Evolutionary conservation across 2,888 invertebrate species (phyloP).

Genomic region (Rhagonycha fulva): DNA sequence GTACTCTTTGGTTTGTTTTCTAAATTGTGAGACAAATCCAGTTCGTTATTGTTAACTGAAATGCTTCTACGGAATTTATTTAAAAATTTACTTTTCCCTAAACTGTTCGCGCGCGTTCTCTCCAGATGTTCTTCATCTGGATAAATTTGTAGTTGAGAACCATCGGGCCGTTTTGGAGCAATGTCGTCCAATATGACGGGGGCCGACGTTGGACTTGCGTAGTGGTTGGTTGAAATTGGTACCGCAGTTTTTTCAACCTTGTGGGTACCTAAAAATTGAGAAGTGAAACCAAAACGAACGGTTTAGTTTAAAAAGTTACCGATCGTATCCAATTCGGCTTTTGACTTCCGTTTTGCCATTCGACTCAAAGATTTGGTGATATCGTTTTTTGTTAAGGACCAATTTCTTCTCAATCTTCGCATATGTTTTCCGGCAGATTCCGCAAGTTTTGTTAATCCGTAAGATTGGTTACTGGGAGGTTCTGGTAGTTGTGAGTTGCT

Average conservation of each 20-base stretch:
- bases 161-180: conserved; percentile 14
- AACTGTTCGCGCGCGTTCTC: conserved; percentile 29
- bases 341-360: conserved; percentile 54
- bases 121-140: conserved; percentile 11
- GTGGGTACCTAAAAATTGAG: background rate
- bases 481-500: conserved; percentile 63
- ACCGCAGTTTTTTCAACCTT: conserved; percentile 17
- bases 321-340: conserved; percentile 41
- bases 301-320: conserved; percentile 32
- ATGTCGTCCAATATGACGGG: conserved; percentile 1
- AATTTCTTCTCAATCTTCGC: conserved; percentile 68
- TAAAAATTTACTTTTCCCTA: conserved; percentile 44
- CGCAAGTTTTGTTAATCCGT: conserved; percentile 69
- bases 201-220: conserved; percentile 8
- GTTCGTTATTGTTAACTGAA: conserved; percentile 59
- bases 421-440: conserved; percentile 66
- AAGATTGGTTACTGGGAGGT: conserved; percentile 58
- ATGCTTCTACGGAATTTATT: conserved; percentile 66
- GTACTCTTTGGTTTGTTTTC: conserved; percentile 62
- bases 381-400: conserved; percentile 59
- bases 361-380: conserved; percentile 62
- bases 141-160: conserved; percentile 5
- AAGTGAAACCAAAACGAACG: background rate
- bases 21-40: conserved; percentile 47
- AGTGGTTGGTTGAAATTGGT: background rate